Percentiles rank a stretch among this genome's conserved stretches.
Conservation (phyloP, 2,113 vertebrate species). For the Mobula hypostoma region DNA sequence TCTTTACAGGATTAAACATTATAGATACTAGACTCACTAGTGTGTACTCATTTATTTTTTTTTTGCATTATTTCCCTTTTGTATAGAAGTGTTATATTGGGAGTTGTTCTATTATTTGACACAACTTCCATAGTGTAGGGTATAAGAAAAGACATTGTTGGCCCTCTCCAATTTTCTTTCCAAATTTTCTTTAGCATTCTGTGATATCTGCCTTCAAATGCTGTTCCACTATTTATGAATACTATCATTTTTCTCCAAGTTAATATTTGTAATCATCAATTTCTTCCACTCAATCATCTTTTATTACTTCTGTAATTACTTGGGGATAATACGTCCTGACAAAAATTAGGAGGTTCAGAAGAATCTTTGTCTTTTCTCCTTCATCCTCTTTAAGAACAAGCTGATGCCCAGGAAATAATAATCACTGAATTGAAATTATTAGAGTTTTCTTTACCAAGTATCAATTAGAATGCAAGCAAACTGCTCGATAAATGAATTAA, state of each 20-base stretch:
- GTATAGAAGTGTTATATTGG: too few species aligned
- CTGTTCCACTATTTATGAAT: not conserved
- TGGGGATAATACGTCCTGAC: not conserved
- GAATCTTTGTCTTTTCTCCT: not conserved
- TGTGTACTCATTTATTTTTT: not conserved
- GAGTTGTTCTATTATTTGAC: not conserved
- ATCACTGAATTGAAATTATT: not conserved
- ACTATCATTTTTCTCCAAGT: not conserved
- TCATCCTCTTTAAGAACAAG: not conserved
- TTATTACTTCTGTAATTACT: not conserved
- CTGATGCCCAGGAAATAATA: not conserved
- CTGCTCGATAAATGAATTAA: not conserved
- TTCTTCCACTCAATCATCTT: not conserved
- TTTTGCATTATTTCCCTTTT: too few species aligned
- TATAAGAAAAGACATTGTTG: not conserved
- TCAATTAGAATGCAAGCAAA: not conserved
- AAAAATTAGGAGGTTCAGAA: not conserved
- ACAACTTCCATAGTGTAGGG: not conserved
- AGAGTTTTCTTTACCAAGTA: not conserved
- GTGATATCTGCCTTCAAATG: too few species aligned
- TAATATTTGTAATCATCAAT: not conserved
- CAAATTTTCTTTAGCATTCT: not conserved
- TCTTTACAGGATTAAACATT: not conserved
- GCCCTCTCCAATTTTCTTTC: not conserved
- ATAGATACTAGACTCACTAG: not conserved